These are phyloP conservation scores for Phenganax stokvisi DNA, from an alignment of 92 coral and sea anemone species.

Conservation along the genomic window DNA sequence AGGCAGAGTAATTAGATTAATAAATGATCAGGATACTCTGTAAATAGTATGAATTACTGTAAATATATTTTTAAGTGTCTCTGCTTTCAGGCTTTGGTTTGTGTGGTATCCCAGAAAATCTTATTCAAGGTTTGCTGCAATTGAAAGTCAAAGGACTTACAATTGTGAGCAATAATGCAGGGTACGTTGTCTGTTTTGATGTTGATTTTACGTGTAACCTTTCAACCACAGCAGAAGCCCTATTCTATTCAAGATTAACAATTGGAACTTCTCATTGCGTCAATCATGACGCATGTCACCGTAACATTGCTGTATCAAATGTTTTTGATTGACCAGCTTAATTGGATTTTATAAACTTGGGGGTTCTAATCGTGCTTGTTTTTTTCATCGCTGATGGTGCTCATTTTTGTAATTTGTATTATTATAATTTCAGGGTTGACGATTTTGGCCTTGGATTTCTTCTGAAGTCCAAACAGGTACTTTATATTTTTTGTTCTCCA, in stretches of 20 bases:
- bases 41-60: not conserved
- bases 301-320: too few relatives aligned
- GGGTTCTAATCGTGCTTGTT: not conserved
- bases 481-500: not conserved
- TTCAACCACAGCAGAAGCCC: not conserved
- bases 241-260: not conserved
- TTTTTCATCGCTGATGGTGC: not conserved
- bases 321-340: not conserved
- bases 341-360: not conserved
- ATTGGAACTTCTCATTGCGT: not conserved
- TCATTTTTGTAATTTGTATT: not conserved
- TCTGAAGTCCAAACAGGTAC: slow-evolving; percentile 75
- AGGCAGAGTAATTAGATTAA: not conserved
- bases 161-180: slow-evolving; percentile 98
- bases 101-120: slow-evolving; percentile 97
- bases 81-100: slow-evolving; percentile 76
- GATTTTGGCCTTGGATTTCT: slow-evolving; percentile 94
- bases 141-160: slow-evolving; percentile 71
- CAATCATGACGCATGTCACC: too few relatives aligned
- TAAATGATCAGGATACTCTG: not conserved
- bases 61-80: not conserved
- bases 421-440: slow-evolving; percentile 61
- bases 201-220: not conserved
- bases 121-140: slow-evolving; percentile 71
- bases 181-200: slow-evolving; percentile 47